Base-by-base conservation (phyloP, 2,888 invertebrate species). In the Morpho helenor region DNA sequence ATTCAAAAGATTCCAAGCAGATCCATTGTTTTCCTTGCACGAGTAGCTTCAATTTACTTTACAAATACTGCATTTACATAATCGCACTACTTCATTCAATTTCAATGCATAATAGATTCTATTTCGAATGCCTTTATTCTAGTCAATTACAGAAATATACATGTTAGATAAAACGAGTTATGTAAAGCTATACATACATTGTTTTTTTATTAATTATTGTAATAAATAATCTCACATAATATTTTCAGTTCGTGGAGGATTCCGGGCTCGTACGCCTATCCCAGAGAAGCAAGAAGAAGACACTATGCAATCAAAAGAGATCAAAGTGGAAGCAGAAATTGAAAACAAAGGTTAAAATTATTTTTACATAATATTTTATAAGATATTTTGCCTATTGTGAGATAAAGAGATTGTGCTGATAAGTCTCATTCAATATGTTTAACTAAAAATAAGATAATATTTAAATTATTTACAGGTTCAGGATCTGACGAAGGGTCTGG, bases 251-350 rank as follows among this genome's bases (percentile, higher is more conserved):
- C 79, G 77, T 59, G 75, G 50, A 31, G 47, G 86, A 41, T 88
- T 92, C 80, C 83, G 91, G n/a, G 77, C 89, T 48, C 87, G 92
- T 59, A 92, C 93, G 6, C 93, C 93, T 0, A 93, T 93, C 16
- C 91, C 90, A 16, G 93, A 93, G 72, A 90, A 84, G 39, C 84
- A 91, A 0, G 87, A 88, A 44, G 93, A 92, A 57, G 91, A 91
- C 64, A 77, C 69, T 39, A 62, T 78, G 22, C 72, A 83, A 76
- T 70, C 81, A 10, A 80, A 80, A 52, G 84, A 88, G 73, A 77
- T 86, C 46, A 76, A 80, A 80, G 82, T 87, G 3, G 83, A 83
- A 74, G 89, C 82, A 7, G 85, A 91, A 45, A 80, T 90, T 49
- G 90, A 91, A 76, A 81, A 80, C 40, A 82, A 79, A 81, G 84